Conservation (phyloP, 2,113 vertebrate species). For the Solenodon paradoxus region DNA sequence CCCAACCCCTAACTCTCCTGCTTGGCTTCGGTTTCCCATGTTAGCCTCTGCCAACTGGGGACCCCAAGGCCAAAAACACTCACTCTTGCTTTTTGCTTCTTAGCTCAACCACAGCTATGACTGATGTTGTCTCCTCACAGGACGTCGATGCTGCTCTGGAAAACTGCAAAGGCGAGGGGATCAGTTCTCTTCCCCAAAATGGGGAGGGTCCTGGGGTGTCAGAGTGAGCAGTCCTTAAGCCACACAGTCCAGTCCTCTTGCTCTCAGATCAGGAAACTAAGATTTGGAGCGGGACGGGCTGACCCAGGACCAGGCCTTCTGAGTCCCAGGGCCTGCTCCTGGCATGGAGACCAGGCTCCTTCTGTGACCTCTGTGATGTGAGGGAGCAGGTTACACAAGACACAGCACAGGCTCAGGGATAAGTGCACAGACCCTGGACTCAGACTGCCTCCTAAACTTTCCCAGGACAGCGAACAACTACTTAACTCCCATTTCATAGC, state of each 20-base stretch:
- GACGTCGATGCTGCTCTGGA: conserved; percentile 83
- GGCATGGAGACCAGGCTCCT: not conserved
- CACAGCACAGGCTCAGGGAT: not conserved
- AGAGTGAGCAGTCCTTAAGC: not conserved
- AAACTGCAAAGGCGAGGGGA: conserved; percentile 83
- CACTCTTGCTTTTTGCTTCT: conserved; percentile 65
- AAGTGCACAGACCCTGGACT: not conserved
- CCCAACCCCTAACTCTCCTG: not conserved
- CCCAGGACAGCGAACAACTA: not conserved
- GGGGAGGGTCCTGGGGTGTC: not conserved
- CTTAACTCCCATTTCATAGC: not conserved
- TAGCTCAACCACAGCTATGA: conserved; percentile 81
- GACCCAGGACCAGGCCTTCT: not conserved
- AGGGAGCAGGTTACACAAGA: not conserved
- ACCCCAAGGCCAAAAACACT: conserved; percentile 55
- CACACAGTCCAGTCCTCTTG: not conserved
- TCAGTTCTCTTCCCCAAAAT: not conserved
- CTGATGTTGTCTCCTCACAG: conserved; percentile 81
- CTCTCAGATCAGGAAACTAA: not conserved
- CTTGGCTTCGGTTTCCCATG: not conserved
- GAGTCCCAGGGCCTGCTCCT: not conserved
- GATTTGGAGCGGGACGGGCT: not conserved
- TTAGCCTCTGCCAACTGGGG: not conserved
- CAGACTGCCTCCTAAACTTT: not conserved
- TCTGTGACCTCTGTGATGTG: not conserved